Evolutionary conservation across 2,113 vertebrate genomes (phyloP), one percentile per base, ranked within the genome.

Genomic region (Oryzias curvinotus): DNA sequence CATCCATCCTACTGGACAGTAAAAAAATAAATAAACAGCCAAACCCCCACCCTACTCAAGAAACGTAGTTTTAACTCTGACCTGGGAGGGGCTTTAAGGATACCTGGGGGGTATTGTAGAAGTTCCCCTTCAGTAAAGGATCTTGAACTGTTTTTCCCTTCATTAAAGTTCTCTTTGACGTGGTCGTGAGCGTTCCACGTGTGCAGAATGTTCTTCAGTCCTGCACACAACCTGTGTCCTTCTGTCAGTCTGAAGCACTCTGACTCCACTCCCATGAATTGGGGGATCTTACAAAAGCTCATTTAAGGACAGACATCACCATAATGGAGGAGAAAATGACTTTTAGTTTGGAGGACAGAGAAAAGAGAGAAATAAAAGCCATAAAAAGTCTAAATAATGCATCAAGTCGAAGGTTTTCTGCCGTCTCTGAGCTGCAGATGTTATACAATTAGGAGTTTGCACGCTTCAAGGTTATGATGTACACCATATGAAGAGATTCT

Each of bases 401-500:
- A 4, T 42, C 51, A 78, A 60, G 57, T 65, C 68, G 60, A 73
- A 62, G 67, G 57, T 63, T 69, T 46, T 46, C 44, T 46, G 44
- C 15, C n/a, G n/a, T 64, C 19, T 36, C 21, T 14, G 21, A n/a
- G 13, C 10, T n/a, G 54, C 57, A 4, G 26, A 47, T 18, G 23
- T 45, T 16, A 72, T 54, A 30, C 7, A 15, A 30, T 15, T 1
- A 10, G 10, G 7, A 60, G 21, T 17, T 45, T 16, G 19, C 28
- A 23, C 28, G n/a, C 49, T 10, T 73, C 71, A 80, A 78, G 74
- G 81, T 62, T 66, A 26, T 59, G 21, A 74, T 53, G 30, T 63
- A 75, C 25, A 67, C 36, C 59, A 52, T 1, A 5, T 46, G n/a
- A 76, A 60, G 57, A 52, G 49, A 42, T 65, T 30, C 3, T 47